These are phyloP conservation scores for Hanleya hanleyi DNA, from an alignment of 2,888 invertebrate genomes.

Conservation along the genomic window DNA sequence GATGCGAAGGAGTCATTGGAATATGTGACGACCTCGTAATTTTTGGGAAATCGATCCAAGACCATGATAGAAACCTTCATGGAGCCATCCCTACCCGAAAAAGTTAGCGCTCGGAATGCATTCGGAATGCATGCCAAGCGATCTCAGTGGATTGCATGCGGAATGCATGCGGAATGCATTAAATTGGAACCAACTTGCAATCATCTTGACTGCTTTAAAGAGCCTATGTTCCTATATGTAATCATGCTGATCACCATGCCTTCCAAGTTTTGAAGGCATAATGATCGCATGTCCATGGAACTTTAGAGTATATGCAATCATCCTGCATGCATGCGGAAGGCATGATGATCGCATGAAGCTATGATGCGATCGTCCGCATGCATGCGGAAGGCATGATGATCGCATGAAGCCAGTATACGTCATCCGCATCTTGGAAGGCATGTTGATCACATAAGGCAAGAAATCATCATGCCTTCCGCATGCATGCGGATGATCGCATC, in stretches of 20 bases:
- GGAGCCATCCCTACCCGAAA: too few relatives aligned
- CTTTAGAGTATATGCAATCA: too few relatives aligned
- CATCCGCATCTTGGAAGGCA: too few relatives aligned
- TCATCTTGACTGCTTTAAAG: too few relatives aligned
- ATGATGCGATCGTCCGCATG: too few relatives aligned
- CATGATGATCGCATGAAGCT: neutral
- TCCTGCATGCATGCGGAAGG: neutral
- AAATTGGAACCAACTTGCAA: neutral
- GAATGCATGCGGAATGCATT: neutral
- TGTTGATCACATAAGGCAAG: too few relatives aligned
- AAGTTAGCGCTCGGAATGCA: neutral
- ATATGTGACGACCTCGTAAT: too few relatives aligned
- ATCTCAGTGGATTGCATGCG: neutral
- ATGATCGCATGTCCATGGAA: neutral
- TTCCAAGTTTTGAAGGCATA: neutral
- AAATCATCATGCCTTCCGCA: too few relatives aligned
- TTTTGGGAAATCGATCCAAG: too few relatives aligned
- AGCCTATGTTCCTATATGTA: too few relatives aligned
- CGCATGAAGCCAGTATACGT: neutral
- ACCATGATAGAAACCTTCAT: too few relatives aligned
- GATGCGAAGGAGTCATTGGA: too few relatives aligned
- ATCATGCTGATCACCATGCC: neutral
- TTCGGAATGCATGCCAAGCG: neutral
- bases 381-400: neutral
- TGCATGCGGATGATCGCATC: neutral